Base-by-base conservation (phyloP, 1,140 invertebrate species). In the Drosophila orosa region DNA sequence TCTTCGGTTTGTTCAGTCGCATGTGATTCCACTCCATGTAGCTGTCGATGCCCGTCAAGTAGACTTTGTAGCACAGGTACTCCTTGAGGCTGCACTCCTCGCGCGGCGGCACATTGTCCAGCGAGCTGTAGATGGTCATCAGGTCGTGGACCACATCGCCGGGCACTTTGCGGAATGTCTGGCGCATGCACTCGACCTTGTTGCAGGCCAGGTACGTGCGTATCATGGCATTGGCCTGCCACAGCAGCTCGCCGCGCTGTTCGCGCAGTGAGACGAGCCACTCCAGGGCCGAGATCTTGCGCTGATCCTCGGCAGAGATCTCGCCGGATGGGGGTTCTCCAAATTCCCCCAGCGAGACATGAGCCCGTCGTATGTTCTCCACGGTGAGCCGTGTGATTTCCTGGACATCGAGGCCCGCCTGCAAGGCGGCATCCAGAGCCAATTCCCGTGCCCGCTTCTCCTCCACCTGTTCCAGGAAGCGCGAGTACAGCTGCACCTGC, bases 11-110 rank as follows among this genome's bases (percentile, higher is more conserved):
- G 85, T 96, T 95, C 86, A 98, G 95, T 68, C 94, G 97, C 80
- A 96, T 95, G 61, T 95, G 94, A 75, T 97, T 97, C 98, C 98
- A 98, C 80, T 97, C 96, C 62, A 95, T 95, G 92, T 98, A 98
- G 40, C 95, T 95, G 91, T 98, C 97, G 58, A 97, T 94, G 3
- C 96, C 97, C 86, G 97, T 95, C 19, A 97, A 93, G 90, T 97
- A 97, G 1, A 95, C 94, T 91, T 96, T 96, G 72, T 96, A 95
- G 85, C 95, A 96, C 13, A 97, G 92, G 91, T 96, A 95, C 91
- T 97, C 96, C 63, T 95, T 94, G 60, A 97, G 92, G 54, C 94
- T 94, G 44, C 93, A 92, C 13, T 95, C 93, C 22, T 94, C 93
- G 19, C 90, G 92, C 35, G 90, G 68, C n/a, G 91, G 81, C 1